Percentiles rank a stretch among this genome's conserved stretches.
Conservation (phyloP, 2,888 invertebrate genomes). For the Diogma glabrata region DNA sequence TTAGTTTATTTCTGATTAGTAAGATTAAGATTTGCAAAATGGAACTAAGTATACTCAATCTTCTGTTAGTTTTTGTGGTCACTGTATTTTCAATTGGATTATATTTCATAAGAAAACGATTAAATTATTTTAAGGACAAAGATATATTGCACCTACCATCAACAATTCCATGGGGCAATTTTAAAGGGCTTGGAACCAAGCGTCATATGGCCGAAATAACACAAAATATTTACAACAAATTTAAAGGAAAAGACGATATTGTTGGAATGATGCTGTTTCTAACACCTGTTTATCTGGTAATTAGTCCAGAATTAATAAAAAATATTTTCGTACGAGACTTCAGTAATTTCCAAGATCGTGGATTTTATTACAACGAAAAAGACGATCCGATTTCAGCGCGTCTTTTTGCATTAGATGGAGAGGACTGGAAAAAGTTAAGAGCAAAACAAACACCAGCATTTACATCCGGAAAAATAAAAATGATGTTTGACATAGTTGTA, state of each 20-base stretch:
- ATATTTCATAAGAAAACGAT: no score
- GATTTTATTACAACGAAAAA: constrained; percentile 20
- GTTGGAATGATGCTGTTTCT: not conserved
- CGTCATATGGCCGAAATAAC: not conserved
- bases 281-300: not conserved
- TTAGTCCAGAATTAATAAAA: constrained; percentile 20
- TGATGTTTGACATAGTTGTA: constrained; percentile 25
- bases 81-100: no score
- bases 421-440: constrained; percentile 32
- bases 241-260: not conserved
- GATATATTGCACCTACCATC: no score
- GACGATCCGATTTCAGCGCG: constrained; percentile 22
- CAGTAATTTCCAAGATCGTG: constrained; percentile 22
- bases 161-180: constrained; percentile 1
- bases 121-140: no score
- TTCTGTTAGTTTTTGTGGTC: no score
- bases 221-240: not conserved
- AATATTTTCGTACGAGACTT: constrained; percentile 23
- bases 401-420: constrained; percentile 22
- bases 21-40: no score
- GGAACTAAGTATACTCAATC: no score
- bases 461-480: constrained; percentile 32
- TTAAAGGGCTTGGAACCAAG: not conserved
- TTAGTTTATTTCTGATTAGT: no score
- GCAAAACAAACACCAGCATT: constrained; percentile 31